Evolutionary conservation across 2,113 vertebrate species (phyloP), one percentile per base, ranked within the genome.

Genomic region (Dryoscopus gambensis): DNA sequence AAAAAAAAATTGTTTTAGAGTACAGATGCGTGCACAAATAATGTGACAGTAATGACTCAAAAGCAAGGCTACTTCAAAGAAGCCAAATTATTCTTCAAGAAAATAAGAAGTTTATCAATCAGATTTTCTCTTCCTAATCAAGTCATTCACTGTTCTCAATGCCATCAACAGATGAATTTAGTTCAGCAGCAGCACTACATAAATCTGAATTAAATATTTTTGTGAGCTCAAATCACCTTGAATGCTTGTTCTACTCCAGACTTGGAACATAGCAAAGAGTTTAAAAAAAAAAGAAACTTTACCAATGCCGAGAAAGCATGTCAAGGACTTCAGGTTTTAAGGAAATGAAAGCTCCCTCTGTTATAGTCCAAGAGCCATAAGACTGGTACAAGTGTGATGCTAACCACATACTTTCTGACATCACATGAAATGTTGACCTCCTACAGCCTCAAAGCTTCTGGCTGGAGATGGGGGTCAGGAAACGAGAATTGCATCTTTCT

Each of bases 11-110:
- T 13, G 4, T 9, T 88, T 40, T 20, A 12, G 42, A 77, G 40
- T 68, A 71, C 19, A 89, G 40, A 49, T 0, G 1, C 0, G 0
- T 0, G 7, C 21, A 69, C 18, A 76, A 89, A 68, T 52, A 76
- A 31, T 40, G 87, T 20, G 69, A 78, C 0, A 0, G n/a, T 27
- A 82, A 84, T 28, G 23, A 85, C 25, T 55, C 42, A 80, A 85
- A 84, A 80, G 40, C n/a, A 85, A 89, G 37, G 16, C 25, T 62
- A 35, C 53, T 67, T 90, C 55, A 96, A 56, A 86, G 27, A 63
- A 89, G 35, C 0, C 28, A 69, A 57, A 93, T 31, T 46, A 82
- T 44, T 83, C 33, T 57, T 67, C 56, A 89, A 82, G 73, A 56
- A 84, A 60, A 39, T n/a, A 62, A 42, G 11, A 56, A 78, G 31